Percentiles rank a stretch among this genome's conserved stretches.
Conservation (phyloP, 1,140 invertebrate species). For the Penaeus indicus region DNA sequence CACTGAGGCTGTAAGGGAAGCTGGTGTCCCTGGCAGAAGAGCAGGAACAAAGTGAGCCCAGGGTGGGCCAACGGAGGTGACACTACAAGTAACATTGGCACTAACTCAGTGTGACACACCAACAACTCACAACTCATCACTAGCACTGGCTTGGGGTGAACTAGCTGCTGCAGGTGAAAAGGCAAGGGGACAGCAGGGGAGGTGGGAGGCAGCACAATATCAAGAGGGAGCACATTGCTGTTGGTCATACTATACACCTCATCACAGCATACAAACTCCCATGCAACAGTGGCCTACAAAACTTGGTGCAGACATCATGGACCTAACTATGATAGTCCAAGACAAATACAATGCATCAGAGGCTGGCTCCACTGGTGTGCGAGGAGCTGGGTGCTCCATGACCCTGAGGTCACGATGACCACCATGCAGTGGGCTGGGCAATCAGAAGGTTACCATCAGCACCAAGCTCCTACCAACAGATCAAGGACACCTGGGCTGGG, state of each 20-base stretch:
- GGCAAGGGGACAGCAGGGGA: conserved; percentile 43
- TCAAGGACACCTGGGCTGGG: conserved; percentile 43
- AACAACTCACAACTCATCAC: conserved; percentile 61
- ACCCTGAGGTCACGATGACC: conserved; percentile 2
- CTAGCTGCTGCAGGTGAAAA: conserved; percentile 56
- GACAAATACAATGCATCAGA: conserved; percentile 36
- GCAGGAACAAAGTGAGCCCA: conserved; percentile 39
- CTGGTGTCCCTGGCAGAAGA: conserved; percentile 48
- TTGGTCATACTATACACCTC: conserved; percentile 51
- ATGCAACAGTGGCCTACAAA: conserved; percentile 53
- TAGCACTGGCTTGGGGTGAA: conserved; percentile 59
- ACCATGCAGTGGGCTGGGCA: conserved; percentile 48
- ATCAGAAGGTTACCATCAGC: conserved; percentile 27
- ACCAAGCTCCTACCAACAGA: conserved; percentile 39
- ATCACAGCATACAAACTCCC: conserved; percentile 52
- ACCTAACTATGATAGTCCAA: conserved; percentile 55
- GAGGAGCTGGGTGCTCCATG: conserved; percentile 20
- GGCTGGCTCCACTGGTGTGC: conserved; percentile 41
- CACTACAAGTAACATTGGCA: conserved; percentile 59
- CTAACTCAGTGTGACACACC: conserved; percentile 59
- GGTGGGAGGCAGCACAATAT: conserved; percentile 37
- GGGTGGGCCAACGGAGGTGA: conserved; percentile 47
- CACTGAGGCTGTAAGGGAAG: conserved; percentile 46
- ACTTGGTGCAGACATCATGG: conserved; percentile 51
- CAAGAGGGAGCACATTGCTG: conserved; percentile 53